Conservation (phyloP, 2,888 invertebrate species). For the Entomobrya proxima region DNA sequence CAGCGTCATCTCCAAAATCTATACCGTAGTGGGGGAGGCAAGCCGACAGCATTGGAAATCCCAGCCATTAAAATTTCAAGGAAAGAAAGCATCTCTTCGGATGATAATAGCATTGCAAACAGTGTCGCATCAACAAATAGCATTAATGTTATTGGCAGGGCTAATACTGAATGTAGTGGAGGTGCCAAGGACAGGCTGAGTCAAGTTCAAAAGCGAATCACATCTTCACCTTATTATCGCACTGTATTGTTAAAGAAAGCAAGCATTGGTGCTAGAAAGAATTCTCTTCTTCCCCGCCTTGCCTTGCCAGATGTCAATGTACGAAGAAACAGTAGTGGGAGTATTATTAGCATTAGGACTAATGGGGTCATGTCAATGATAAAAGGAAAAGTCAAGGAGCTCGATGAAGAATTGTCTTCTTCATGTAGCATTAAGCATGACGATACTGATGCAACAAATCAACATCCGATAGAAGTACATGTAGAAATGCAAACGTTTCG, state of each 20-base stretch:
- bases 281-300: constrained; percentile 51
- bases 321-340: constrained; percentile 61
- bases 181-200: constrained; percentile 57
- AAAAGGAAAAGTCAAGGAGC: constrained; percentile 61
- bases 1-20: constrained; percentile 56
- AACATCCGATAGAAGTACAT: background rate
- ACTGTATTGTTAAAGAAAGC: constrained; percentile 62
- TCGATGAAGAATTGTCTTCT: constrained; percentile 26
- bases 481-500: constrained; percentile 62
- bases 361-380: constrained; percentile 53
- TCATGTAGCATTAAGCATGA: background rate
- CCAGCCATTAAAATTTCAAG: constrained; percentile 63
- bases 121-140: constrained; percentile 51
- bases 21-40: constrained; percentile 25
- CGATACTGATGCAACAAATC: constrained; percentile 4
- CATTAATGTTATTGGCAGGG: constrained; percentile 29
- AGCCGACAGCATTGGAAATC: constrained; percentile 7
- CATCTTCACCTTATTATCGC: constrained; percentile 56
- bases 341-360: constrained; percentile 47
- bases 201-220: constrained; percentile 63
- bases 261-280: constrained; percentile 19
- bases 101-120: constrained; percentile 48
- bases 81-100: constrained; percentile 63
- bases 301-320: constrained; percentile 59
- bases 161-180: background rate